Evolutionary conservation across 2,113 vertebrate genomes (phyloP).

Genomic region (Cheilinus undulatus): DNA sequence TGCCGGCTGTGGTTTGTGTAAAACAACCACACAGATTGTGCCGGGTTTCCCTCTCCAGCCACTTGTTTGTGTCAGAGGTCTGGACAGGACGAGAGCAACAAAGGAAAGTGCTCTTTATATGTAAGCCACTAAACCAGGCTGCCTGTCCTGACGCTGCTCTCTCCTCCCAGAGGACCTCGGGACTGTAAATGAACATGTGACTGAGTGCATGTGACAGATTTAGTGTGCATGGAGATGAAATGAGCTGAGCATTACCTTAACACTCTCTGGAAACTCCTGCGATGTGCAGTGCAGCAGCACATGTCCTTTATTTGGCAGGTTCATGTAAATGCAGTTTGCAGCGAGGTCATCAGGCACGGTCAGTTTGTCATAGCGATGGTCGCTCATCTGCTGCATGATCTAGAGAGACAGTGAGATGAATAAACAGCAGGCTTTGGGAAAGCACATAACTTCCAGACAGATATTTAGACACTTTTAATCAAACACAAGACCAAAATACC

Average conservation of each 20-base stretch:
- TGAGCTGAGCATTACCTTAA: constrained; percentile 84
- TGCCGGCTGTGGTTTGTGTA: constrained; percentile 24
- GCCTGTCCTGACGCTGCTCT: background rate
- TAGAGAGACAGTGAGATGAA: constrained; percentile 65
- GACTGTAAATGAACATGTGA: constrained; percentile 29
- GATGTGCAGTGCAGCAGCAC: constrained; percentile 91
- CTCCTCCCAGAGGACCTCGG: constrained; percentile 38
- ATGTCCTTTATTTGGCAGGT: constrained; percentile 92
- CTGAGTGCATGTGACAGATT: constrained; percentile 3
- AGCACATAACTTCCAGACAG: constrained; percentile 27
- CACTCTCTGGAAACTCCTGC: constrained; percentile 92
- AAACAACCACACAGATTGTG: constrained; percentile 38
- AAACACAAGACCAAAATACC: constrained; percentile 40
- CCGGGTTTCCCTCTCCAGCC: constrained; percentile 18
- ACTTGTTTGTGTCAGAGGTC: constrained; percentile 64
- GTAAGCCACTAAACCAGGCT: constrained; percentile 36
- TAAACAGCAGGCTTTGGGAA: background rate
- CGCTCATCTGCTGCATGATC: constrained; percentile 98
- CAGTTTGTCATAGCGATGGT: constrained; percentile 97
- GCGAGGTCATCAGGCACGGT: constrained; percentile 92
- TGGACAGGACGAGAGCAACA: constrained; percentile 44
- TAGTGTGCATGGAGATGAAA: constrained; percentile 1
- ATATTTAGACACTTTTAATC: constrained; percentile 37
- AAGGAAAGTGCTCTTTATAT: constrained; percentile 48
- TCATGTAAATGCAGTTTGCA: constrained; percentile 95